A percentile compares a stretch with the other conserved stretches of the same genome.
phyloP scores from a whole-genome alignment of 2,888 invertebrate species.

The Phorcus lineatus region DNA sequence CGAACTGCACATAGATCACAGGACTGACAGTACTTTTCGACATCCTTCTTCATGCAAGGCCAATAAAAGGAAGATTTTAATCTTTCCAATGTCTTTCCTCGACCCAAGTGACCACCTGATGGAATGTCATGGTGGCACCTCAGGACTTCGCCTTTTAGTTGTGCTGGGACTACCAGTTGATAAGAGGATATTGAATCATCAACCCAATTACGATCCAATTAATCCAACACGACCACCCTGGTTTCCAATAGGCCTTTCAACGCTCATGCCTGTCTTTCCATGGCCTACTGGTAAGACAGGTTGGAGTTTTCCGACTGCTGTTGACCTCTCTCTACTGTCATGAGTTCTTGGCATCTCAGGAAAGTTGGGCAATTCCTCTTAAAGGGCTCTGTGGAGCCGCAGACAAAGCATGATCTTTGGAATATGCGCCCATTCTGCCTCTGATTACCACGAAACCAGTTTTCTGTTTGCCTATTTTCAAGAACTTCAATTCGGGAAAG shows the following conservation, averaged over 20 bases:
- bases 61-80: constrained; percentile 19
- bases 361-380: background rate
- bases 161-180: background rate
- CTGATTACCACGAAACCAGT: no score
- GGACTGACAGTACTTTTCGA: background rate
- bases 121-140: constrained; percentile 21
- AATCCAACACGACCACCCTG: no score
- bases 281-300: background rate
- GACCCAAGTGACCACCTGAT: constrained; percentile 22
- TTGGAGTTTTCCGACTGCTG: background rate
- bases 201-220: no score
- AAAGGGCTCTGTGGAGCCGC: background rate
- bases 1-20: background rate
- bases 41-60: background rate
- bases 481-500: no score
- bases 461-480: no score
- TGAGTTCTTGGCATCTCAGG: background rate
- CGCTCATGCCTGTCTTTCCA: background rate
- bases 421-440: background rate
- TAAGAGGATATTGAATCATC: no score
- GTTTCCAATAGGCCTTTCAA: background rate
- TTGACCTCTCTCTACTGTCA: background rate
- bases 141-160: background rate
- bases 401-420: no score
- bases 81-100: constrained; percentile 4